These are phyloP conservation scores for Onychomys torridus DNA, from an alignment of 2,797 vertebrate species.

Conservation along the genomic window DNA sequence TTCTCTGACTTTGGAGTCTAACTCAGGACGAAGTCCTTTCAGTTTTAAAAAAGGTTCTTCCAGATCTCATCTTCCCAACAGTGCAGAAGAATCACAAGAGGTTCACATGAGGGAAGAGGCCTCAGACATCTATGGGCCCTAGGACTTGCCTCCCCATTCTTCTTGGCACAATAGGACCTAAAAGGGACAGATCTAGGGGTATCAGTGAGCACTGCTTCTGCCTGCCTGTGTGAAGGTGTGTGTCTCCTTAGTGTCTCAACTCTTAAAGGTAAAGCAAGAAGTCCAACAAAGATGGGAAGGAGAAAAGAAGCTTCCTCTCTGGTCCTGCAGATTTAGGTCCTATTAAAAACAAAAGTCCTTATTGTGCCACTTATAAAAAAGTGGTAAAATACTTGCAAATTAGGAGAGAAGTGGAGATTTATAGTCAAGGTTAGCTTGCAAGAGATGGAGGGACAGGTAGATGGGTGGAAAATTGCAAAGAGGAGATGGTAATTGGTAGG, in stretches of 20 bases:
- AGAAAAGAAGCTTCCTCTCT: conserved; percentile 4
- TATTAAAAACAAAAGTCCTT: not conserved
- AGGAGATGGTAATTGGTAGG: not conserved
- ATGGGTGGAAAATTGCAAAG: not conserved
- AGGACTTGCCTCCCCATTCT: conserved; percentile 34
- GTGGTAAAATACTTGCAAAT: not conserved
- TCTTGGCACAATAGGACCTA: conserved; percentile 23
- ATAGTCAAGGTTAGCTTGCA: not conserved
- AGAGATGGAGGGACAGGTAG: too few species aligned
- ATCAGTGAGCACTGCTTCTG: not conserved
- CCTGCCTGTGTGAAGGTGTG: not conserved
- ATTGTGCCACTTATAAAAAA: not conserved
- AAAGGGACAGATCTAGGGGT: not conserved
- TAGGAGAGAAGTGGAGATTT: not conserved
- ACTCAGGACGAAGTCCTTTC: conserved; percentile 55
- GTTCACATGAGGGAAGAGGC: conserved; percentile 28
- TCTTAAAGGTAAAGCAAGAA: conserved; percentile 37
- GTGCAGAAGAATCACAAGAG: conserved; percentile 37
- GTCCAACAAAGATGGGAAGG: not conserved
- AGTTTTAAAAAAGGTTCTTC: conserved; percentile 63
- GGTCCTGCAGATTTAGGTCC: conserved; percentile 6
- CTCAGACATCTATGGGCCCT: conserved; percentile 23
- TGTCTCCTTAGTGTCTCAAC: conserved; percentile 12
- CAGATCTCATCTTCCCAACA: conserved; percentile 36
- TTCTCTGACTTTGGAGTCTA: conserved; percentile 46